phyloP scores from a whole-genome alignment of 2,888 invertebrate genomes.

The Eulithis testata region DNA sequence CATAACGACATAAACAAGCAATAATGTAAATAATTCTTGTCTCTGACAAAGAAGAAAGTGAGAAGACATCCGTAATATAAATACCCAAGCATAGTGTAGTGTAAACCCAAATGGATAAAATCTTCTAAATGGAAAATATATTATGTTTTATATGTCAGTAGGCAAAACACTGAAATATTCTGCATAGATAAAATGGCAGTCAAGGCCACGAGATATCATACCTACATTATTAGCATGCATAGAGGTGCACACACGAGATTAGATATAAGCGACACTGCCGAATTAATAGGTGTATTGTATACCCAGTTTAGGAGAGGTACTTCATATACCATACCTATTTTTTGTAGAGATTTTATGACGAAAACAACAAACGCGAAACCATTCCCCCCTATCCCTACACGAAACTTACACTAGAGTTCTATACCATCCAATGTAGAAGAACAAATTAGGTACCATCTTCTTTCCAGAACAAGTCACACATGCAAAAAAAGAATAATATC shows the following conservation, averaged over 20 bases:
- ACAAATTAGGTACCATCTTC: too few species aligned
- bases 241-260: slow-evolving; percentile 65
- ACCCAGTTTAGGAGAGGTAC: not conserved
- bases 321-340: not conserved
- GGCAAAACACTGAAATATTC: slow-evolving; percentile 54
- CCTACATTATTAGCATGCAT: slow-evolving; percentile 43
- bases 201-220: slow-evolving; percentile 68
- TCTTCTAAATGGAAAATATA: not conserved
- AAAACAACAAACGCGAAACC: not conserved
- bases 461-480: too few species aligned
- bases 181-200: slow-evolving; percentile 61
- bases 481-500: too few species aligned
- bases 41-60: too few species aligned
- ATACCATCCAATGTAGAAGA: too few species aligned
- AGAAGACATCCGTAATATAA: too few species aligned
- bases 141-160: slow-evolving; percentile 57
- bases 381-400: not conserved
- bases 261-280: slow-evolving; percentile 61
- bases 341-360: not conserved
- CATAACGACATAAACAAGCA: not conserved
- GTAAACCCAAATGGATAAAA: not conserved
- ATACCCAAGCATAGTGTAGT: too few species aligned
- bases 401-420: too few species aligned
- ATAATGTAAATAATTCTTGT: not conserved
- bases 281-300: slow-evolving; percentile 26